Base-by-base conservation (phyloP, 2,797 vertebrate genomes). In the Manis crassicaudata region DNA sequence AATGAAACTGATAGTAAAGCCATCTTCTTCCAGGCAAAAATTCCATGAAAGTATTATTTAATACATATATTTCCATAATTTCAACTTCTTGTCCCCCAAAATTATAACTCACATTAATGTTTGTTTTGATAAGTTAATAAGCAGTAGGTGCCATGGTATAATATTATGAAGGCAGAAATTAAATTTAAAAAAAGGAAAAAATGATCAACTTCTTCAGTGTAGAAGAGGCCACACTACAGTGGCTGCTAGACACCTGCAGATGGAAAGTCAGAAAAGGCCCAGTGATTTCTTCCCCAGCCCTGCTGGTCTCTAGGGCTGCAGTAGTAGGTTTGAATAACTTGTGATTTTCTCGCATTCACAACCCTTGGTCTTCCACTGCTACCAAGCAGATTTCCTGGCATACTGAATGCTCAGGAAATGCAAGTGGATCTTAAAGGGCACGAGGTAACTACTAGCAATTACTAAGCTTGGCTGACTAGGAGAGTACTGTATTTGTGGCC, bases 81-180 rank as follows among this genome's bases (percentile, higher is more conserved):
- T 91, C 9, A 62, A 60, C 3, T 32, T 88, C 50, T 37, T 7
- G 60, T 76, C 13, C 40, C 52, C 40, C 88, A 70, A 83, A 92
- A 62, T 80, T 83, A 52, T 82, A 43, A 88, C 79, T 95, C 76
- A 63, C 65, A 86, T 75, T 86, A 94, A 20, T 65, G 35, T 50
- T 35, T 58, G 13, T 72, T 86, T 93, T 54, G 94, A 83, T 83
- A 88, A 79, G 37, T 9, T n/a, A 94, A 32, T 60, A 92, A 94
- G 25, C 54, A 84, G 52, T 76, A 86, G 17, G 52, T 63, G 43
- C 56, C 87, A 68, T 72, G 12, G 27, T 52, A 17, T 88, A 35
- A 68, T 50, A 75, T 62, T 94, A 65, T 50, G 29, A 27, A 67
- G 60, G 25, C 46, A 87, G 35, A 52, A 65, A 23, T 63, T 90